Evolutionary conservation across 2,113 vertebrate species (phyloP), one percentile per base, ranked within the genome.

Genomic region (Platanista minor): DNA sequence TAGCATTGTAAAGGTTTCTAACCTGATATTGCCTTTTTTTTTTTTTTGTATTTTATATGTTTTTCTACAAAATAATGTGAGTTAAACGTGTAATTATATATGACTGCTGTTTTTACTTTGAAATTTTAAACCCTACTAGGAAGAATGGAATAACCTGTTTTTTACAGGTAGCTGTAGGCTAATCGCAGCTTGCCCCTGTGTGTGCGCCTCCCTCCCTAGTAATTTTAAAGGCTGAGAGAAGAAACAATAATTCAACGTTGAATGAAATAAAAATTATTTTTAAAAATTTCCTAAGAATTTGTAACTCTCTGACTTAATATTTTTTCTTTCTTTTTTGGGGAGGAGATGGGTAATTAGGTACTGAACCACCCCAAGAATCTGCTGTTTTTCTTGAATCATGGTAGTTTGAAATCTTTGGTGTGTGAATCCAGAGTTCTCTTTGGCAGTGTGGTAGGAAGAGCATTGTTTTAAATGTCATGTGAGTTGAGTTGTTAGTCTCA

Each of bases 51-150:
- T 95, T 90, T 91, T 91, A 29, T 54, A 36, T 94, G 80, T 86
- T 93, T 85, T 91, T 78, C 36, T 89, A 69, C 43, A 95, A 94
- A 91, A 82, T 66, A 81, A 81, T 87, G 61, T 74, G 67, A 84
- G 31, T 92, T 92, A 96, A 87, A 67, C 43, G 41, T 18, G 18
- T 39, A 87, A 61, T 92, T 93, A 62, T 61, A 46, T 64, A 64
- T 25, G 15, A 94, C 39, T 96, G 59, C 36, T 87, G 64, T 72
- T 97, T 90, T 91, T 88, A 96, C 54, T 95, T 92, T 92, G 71
- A 84, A 81, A 74, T 81, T 71, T 91, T 93, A 81, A 97, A 84
- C 1, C 3, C 39, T 88, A 17, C 83, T 81, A 57, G 59, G 69
- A 52, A 62, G 64, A 87, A 67, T 83, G 62, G 61, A 85, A 49